Base-by-base conservation (phyloP, 2,888 invertebrate species). In the Ophioninae sp. region DNA sequence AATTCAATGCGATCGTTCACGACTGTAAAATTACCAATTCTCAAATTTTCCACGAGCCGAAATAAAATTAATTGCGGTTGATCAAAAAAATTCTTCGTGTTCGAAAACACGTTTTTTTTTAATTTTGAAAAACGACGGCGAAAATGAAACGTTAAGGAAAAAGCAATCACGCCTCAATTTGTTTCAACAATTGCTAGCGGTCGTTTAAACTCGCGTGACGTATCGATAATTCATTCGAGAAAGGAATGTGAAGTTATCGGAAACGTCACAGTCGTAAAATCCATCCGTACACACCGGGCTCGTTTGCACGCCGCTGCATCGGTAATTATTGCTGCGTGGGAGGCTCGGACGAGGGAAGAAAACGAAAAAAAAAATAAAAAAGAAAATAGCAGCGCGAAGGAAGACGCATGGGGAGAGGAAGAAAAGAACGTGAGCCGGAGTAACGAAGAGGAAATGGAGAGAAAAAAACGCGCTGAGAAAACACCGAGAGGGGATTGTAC, bases 361-460 rank as follows among this genome's bases (percentile, higher is more conserved):
- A 67, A 75, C 23, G 30, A 30, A 69, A 56, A 69, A 67, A 30
- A 17, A 41, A 69, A 72, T 21, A 30, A 69, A 30, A 69, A 67
- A 30, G 50, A 41, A 69, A 72, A 41, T 20, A 61, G 21, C 37
- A 65, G 74, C 64, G 37, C 57, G 67, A 8, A 17, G 57, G 41
- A 41, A 67, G 67, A 57, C 39, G n/a, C 70, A 21, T 56, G 8
- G 44, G 17, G 57, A 41, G 64, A 70, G 41, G 39, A 79, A 23
- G 67, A 68, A 76, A 59, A 68, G 67, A 67, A 57, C 57, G 67
- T 30, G 17, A 13, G 64, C 13, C 69, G 50, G 44, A 69, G 61
- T 62, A 37, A 61, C 69, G 64, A 81, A 62, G 70, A 81, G 75
- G 44, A 81, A 81, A 81, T 81, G 69, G 81, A 81, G 81, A 81